Base-by-base conservation (phyloP, 2,888 invertebrate genomes). In the Adelognathus sp. region DNA sequence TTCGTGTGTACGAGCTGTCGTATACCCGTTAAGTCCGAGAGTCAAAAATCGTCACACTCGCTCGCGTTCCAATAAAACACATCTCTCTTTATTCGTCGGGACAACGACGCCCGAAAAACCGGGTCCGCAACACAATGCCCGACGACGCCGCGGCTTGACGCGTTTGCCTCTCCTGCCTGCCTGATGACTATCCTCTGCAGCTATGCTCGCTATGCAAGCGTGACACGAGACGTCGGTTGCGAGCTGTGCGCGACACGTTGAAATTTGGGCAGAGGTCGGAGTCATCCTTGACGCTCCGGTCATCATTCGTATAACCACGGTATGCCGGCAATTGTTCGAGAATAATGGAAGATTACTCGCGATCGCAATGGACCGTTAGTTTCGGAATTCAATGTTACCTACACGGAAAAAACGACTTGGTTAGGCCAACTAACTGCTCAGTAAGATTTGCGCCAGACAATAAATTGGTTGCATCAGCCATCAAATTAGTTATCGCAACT, bases 41-140 rank as follows among this genome's bases (percentile, higher is more conserved):
- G 66, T 76, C 41, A 72, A 72, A 69, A 72, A 72, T 66, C 86
- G 83, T 86, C 86, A 83, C 84, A 84, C 83, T 84, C 82, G 81
- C 82, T 84, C 83, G 81, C 82, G 83, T 82, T 84, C 82, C 80
- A 82, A 84, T 85, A 86, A 86, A 85, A 86, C 83, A 77, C 81
- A 74, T 64, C 36, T 54, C n/a, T n/a, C 61, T 54, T 61, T 54
- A 66, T 76, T 60, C 61, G 61, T 36, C 16, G 27, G 67, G 67
- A 61, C 52, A 61, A 24, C 33, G 27, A 46, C 16, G 63, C 7
- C 54, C 33, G 31, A 63, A 9, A 54, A 64, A 44, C 67, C 39
- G 52, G 60, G 41, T 67, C 61, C 41, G 39, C 33, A 16, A 54
- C 61, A 67, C 41, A 69, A 70, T 44, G 14, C 63, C 21, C 61